These are phyloP conservation scores for Rhyacophila brunnea DNA, from an alignment of 1,140 invertebrate genomes.

Conservation along the genomic window DNA sequence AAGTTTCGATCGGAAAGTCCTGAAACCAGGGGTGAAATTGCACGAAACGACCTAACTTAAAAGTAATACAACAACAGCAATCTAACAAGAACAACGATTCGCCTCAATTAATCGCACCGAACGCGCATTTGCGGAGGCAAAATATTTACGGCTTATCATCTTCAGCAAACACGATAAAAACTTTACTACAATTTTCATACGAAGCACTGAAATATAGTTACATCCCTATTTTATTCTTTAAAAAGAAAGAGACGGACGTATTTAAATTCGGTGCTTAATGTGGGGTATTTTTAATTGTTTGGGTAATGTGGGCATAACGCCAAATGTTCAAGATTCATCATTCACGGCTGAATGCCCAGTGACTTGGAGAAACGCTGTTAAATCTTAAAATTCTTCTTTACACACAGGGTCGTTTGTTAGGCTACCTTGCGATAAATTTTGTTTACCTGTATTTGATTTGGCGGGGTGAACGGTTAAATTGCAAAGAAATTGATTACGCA, in stretches of 20 bases:
- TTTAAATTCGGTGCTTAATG: background rate
- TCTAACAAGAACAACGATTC: slow-evolving; percentile 2
- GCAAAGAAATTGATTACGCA: no score
- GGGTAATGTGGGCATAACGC: background rate
- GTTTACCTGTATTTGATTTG: no score
- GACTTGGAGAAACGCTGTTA: slow-evolving; percentile 1
- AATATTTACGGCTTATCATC: background rate
- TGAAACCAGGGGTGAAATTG: no score
- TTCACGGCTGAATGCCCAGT: background rate
- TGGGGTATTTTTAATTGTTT: background rate
- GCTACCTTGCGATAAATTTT: background rate
- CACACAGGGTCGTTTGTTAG: background rate
- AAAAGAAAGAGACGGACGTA: background rate
- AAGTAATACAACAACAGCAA: slow-evolving; percentile 1
- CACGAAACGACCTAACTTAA: no score
- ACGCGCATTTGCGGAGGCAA: background rate
- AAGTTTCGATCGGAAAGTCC: no score
- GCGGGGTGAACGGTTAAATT: no score
- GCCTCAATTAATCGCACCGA: slow-evolving; percentile 1
- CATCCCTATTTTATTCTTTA: background rate
- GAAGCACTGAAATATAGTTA: background rate
- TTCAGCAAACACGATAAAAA: background rate
- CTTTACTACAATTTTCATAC: background rate
- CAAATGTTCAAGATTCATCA: background rate
- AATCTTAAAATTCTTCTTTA: slow-evolving; percentile 1